phyloP scores from a whole-genome alignment of 2,797 vertebrate genomes.

The Steatocranus sp. region DNA sequence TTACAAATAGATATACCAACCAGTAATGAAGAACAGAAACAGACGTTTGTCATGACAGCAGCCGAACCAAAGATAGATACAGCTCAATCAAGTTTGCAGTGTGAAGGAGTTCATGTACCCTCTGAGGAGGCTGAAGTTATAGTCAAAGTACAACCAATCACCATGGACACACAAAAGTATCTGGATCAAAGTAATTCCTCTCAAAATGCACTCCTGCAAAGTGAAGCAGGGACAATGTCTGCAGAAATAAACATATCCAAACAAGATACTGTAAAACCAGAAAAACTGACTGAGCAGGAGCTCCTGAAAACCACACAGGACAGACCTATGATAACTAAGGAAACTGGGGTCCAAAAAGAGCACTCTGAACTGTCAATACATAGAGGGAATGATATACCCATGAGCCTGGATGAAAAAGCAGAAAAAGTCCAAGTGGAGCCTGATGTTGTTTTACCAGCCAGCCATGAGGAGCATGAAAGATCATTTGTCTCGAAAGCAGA shows the following conservation, averaged over 20 bases:
- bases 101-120: neutral
- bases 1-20: neutral
- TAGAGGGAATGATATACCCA: neutral
- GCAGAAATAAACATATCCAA: neutral
- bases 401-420: neutral
- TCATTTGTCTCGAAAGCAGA: neutral
- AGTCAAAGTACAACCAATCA: neutral
- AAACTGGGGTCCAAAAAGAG: neutral
- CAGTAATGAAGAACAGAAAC: neutral
- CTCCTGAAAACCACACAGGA: neutral
- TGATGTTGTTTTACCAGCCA: neutral
- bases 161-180: neutral
- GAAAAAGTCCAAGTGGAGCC: neutral
- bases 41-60: neutral
- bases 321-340: neutral
- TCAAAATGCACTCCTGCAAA: neutral
- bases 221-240: rapidly evolving
- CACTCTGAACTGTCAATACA: neutral
- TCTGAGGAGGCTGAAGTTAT: neutral
- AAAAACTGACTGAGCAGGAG: neutral
- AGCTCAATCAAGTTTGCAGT: neutral
- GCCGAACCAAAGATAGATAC: neutral
- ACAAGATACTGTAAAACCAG: neutral
- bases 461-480: neutral
- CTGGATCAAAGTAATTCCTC: neutral